Evolutionary conservation across 2,113 vertebrate genomes (phyloP), one percentile per base, ranked within the genome.

Genomic region (Callipepla squamata): DNA sequence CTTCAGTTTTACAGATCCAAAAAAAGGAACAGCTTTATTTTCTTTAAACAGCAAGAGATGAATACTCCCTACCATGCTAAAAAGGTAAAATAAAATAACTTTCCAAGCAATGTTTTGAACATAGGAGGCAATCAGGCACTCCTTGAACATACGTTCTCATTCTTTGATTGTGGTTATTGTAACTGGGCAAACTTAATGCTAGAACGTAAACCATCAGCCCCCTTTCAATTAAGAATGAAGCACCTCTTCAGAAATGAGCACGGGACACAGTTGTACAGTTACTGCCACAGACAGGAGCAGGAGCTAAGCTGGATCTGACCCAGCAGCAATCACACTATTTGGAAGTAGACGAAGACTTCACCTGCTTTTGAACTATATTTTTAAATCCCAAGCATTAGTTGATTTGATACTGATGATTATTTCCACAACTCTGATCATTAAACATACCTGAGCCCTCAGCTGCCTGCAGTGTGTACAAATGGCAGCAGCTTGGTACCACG

Each of bases 1-100:
- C 79, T 88, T 96, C 73, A 90, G 77, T 20, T 50, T 83, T 75
- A 68, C 42, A 87, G 66, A 85, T 19, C 79, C 17, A 70, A 74
- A 89, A 62, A 90, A 80, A 91, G 47, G 38, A 95, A 80, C 59
- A 90, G 79, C 65, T 92, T 92, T 92, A 66, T 89, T 93, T 92
- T 83, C 69, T 68, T 77, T 76, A 51, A 84, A 80, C 50, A 77
- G 51, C 61, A 63, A 80, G 51, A 85, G 34, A 44, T 85, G n/a
- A 74, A 85, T 79, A 44, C 18, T 91, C 50, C 32, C 42, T 9
- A 87, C 44, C 18, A 59, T 0, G 19, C 69, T 58, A 68, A 66
- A 63, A 88, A 67, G 44, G 40, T 61, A 89, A 87, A 94, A 91
- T 82, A 55, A 50, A 77, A 55, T 8, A 16, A 58, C 40, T 70